These are phyloP conservation scores for Strigamia crassipes DNA, from an alignment of 2,888 invertebrate genomes.

Conservation along the genomic window DNA sequence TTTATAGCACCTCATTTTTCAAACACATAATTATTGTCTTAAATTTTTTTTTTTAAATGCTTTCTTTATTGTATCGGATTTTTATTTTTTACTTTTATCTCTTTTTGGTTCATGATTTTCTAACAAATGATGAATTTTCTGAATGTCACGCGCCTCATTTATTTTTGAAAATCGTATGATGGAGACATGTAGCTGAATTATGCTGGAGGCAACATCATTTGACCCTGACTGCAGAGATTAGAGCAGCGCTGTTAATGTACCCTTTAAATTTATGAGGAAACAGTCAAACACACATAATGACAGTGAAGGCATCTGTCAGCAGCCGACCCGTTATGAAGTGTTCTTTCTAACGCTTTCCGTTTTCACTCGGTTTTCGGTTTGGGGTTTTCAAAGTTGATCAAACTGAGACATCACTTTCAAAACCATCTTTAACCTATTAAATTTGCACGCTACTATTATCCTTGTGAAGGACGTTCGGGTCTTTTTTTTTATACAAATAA, in stretches of 20 bases:
- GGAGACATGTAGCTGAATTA: conserved; percentile 30
- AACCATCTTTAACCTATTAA: neutral
- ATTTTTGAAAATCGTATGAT: neutral
- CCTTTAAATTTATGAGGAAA: neutral
- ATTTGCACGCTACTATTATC: conserved; percentile 14
- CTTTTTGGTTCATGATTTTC: neutral
- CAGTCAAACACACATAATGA: neutral
- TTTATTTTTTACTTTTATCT: neutral
- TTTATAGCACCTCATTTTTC: neutral
- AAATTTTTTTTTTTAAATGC: no score
- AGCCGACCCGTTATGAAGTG: neutral
- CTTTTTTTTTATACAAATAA: conserved; percentile 23
- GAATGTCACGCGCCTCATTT: conserved; percentile 36
- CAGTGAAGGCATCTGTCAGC: neutral
- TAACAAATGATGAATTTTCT: conserved; percentile 1
- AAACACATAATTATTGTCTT: neutral
- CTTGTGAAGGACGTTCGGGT: conserved; percentile 5
- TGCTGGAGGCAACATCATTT: conserved; percentile 36
- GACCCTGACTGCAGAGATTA: conserved; percentile 20
- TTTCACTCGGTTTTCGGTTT: neutral
- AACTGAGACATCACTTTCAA: neutral
- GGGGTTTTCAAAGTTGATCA: neutral
- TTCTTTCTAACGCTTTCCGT: neutral
- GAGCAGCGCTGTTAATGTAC: neutral
- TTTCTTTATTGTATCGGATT: neutral